Base-by-base conservation (phyloP, 2,888 invertebrate species). In the Rosalia funebris region DNA sequence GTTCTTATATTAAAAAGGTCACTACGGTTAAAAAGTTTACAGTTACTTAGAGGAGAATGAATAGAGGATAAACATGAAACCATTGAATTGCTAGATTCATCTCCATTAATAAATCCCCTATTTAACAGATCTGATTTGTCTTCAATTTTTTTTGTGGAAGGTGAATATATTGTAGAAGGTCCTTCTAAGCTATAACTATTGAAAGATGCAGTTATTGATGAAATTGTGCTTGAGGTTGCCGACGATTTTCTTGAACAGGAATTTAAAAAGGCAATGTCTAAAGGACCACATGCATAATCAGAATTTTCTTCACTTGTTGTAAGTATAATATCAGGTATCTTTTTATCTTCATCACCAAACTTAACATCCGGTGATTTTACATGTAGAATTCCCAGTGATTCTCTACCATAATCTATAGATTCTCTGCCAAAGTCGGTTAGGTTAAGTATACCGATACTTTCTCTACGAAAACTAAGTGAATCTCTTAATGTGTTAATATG, bases 161-260 rank as follows among this genome's bases (percentile, higher is more conserved):
- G 7, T 16, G 63, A 59, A 45, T 45, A 65, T 50, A 70, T 70
- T 48, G 47, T 65, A 0, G 70, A 70, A n/a, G 66, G 67, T 25
- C 63, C 68, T 15, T 70, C 63, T n/a, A 68, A 64, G 46, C 65
- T 67, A 37, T 14, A 44, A 17, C 57, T 62, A 39, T 64, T 65
- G 48, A 70, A 70, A 25, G 56, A 60, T 2, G 63, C 46, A 39
- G 20, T 54, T 19, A 25, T 41, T 11, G 69, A 66, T 12, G 54
- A 55, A 20, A 58, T 62, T 59, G 55, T 45, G 20, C 58, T 60
- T 4, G 65, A 65, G 9, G 20, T 1, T 5, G 17, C 31, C 20
- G 64, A 58, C 1, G 42, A 34, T 53, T 50, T 55, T 54, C 45
- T 61, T 7, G 64, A 61, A 36, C 47, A 39, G 4, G 66, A 44